Percentiles rank a stretch among this genome's conserved stretches.
Evolutionary conservation across 1,140 invertebrate genomes (phyloP).

Genomic region (Papilio polyxenes): DNA sequence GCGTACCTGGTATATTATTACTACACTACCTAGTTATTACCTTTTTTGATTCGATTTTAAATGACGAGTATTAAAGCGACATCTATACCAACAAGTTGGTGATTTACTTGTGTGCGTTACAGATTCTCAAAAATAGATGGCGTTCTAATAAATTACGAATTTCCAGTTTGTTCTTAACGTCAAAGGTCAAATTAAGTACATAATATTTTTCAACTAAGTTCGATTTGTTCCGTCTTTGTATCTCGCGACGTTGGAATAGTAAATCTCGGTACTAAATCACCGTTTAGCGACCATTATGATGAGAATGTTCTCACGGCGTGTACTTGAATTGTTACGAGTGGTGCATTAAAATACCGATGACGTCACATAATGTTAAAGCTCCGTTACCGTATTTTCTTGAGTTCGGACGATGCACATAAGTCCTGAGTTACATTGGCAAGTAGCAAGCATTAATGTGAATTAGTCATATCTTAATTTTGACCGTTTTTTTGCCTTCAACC

Average conservation of each 20-base stretch:
- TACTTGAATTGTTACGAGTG: slow-evolving; percentile 27
- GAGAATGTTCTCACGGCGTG: slow-evolving; percentile 11
- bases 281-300: slow-evolving; percentile 29
- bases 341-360: slow-evolving; percentile 15
- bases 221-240: not conserved
- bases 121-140: not conserved
- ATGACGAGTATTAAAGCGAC: not conserved
- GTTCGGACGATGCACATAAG: not conserved
- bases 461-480: not conserved
- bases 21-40: no score
- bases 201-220: not conserved
- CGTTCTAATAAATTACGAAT: not conserved
- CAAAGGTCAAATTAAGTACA: no score
- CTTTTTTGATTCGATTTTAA: not conserved
- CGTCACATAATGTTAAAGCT: not conserved
- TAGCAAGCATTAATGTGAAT: not conserved
- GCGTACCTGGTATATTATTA: no score
- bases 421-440: not conserved
- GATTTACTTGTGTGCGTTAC: not conserved
- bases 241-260: not conserved
- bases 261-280: slow-evolving; percentile 7
- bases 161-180: not conserved
- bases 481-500: no score
- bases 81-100: not conserved
- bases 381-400: not conserved